Percentiles rank a stretch among this genome's conserved stretches.
phyloP scores from a whole-genome alignment of 2,113 vertebrate genomes.

The Picathartes gymnocephalus region DNA sequence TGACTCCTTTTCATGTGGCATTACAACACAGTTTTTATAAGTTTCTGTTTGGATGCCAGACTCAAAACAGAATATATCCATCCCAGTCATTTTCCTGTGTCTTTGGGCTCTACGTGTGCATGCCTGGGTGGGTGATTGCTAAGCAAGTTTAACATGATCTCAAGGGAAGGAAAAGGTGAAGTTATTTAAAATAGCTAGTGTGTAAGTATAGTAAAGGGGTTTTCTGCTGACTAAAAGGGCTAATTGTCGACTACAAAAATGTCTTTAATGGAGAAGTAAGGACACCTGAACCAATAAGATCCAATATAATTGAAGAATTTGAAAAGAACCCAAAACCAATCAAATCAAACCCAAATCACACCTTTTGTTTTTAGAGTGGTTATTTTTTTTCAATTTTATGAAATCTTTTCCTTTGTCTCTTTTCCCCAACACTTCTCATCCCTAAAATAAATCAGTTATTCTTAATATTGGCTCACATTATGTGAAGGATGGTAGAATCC shows the following conservation, averaged over 20 bases:
- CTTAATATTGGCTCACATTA: not conserved
- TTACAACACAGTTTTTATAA: not conserved
- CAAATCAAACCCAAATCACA: not conserved
- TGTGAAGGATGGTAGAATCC: not conserved
- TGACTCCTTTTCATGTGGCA: conserved; percentile 43
- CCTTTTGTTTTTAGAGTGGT: not conserved
- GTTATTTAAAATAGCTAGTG: not conserved
- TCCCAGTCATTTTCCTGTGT: not conserved
- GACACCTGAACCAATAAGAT: not conserved
- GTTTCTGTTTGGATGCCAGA: not conserved
- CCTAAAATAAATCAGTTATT: not conserved
- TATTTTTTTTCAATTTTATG: not conserved
- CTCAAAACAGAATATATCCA: not conserved
- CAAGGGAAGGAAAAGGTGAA: not conserved
- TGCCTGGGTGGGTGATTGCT: not conserved
- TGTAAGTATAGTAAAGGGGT: not conserved
- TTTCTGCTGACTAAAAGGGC: not conserved
- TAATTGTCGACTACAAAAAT: not conserved
- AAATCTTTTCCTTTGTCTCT: not conserved
- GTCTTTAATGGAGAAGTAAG: not conserved
- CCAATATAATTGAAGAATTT: not conserved
- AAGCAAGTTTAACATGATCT: not conserved
- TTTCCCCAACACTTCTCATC: not conserved
- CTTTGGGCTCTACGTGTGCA: not conserved
- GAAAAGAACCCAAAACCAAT: not conserved